A percentile compares a stretch with the other conserved stretches of the same genome.
These are phyloP conservation scores for Mormyrus iriodes DNA, from an alignment of 2,113 vertebrate species.

Conservation along the genomic window DNA sequence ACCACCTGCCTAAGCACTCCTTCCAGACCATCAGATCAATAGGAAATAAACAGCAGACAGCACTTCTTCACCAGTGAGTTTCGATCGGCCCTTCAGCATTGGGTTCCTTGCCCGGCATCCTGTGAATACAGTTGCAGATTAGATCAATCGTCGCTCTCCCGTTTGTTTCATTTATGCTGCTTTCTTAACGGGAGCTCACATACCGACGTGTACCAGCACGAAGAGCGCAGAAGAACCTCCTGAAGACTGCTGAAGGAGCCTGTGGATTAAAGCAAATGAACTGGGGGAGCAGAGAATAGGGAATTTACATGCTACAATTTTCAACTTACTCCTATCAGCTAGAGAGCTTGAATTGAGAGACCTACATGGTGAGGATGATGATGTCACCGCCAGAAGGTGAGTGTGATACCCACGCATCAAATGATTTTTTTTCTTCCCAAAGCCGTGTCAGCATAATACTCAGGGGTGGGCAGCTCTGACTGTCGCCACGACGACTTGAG, in stretches of 20 bases:
- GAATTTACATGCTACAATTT: background rate
- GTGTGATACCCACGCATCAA: background rate
- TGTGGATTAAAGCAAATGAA: background rate
- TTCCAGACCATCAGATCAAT: slow-evolving; percentile 80
- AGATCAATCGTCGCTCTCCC: background rate
- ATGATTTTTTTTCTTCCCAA: background rate
- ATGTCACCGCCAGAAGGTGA: background rate
- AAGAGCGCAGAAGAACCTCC: background rate
- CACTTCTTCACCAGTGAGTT: slow-evolving; percentile 71
- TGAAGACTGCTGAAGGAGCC: background rate
- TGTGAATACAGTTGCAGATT: background rate
- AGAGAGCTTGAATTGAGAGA: background rate
- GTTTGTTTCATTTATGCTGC: background rate
- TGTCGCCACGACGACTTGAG: background rate
- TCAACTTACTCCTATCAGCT: background rate
- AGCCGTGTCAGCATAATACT: background rate
- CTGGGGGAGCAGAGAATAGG: background rate
- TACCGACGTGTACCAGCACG: background rate
- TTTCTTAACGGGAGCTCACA: background rate
- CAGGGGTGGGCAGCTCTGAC: background rate
- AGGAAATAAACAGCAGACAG: slow-evolving; percentile 79
- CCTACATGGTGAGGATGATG: background rate
- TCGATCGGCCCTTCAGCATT: slow-evolving; percentile 77
- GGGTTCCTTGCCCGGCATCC: slow-evolving; percentile 58
- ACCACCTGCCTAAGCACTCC: slow-evolving; percentile 75